A percentile compares a stretch with the other conserved stretches of the same genome.
Evolutionary conservation across 1,140 invertebrate genomes (phyloP).

Genomic region (Leptinotarsa defecta): DNA sequence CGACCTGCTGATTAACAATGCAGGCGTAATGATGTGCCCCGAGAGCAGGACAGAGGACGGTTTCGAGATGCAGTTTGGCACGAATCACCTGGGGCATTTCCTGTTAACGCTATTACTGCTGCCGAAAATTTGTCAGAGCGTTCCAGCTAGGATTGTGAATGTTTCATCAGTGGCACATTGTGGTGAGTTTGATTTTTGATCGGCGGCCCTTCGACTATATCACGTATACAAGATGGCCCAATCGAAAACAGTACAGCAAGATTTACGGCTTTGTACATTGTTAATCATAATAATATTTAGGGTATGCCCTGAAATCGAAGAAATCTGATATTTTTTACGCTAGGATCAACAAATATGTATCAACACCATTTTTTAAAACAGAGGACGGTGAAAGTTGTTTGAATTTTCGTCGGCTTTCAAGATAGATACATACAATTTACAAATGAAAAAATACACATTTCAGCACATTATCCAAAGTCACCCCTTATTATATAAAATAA

Average conservation of each 20-base stretch:
- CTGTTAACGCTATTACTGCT: conserved; percentile 80
- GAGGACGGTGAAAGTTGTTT: no score
- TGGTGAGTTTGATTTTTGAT: conserved; percentile 51
- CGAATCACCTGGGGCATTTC: conserved; percentile 85
- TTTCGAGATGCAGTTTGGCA: conserved; percentile 78
- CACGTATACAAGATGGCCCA: neutral
- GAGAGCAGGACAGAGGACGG: conserved; percentile 72
- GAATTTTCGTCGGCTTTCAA: no score
- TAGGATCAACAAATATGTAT: no score
- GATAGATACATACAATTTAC: no score
- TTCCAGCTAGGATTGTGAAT: conserved; percentile 64
- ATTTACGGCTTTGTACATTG: neutral
- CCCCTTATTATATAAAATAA: no score
- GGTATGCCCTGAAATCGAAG: neutral
- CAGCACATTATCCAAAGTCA: no score
- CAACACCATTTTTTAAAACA: no score
- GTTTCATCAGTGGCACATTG: conserved; percentile 66
- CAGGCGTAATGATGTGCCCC: conserved; percentile 76
- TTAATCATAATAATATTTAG: neutral
- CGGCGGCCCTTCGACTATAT: neutral
- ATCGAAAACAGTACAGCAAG: no score
- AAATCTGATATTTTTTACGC: no score
- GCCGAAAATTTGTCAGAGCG: conserved; percentile 59
- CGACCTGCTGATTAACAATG: conserved; percentile 81
- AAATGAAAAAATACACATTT: no score